Base-by-base conservation (phyloP, 2,797 vertebrate genomes). In the Ctenochaetus hawaiiensis region DNA sequence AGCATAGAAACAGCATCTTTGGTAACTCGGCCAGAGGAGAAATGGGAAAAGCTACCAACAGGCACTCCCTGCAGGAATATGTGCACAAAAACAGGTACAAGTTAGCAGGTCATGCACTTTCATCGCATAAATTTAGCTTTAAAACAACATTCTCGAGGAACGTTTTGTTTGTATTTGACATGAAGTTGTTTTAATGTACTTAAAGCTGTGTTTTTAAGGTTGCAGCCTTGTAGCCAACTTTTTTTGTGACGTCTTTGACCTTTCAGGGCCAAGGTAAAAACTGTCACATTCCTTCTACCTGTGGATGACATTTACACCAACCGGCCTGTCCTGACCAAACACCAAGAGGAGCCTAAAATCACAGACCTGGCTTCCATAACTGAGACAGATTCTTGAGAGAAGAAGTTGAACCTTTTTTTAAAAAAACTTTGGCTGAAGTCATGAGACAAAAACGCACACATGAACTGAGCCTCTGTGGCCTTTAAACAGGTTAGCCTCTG, bases 241-340 rank as follows among this genome's bases (percentile, higher is more conserved):
- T 2, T n/a, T 57, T 1, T 69, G 26, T 20, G 17, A 5, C 17
- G 8, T 11, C 7, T 20, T 68, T 79, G 1, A 61, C 51, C 12
- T 86, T 92, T 48, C 77, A 99, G 98, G 90, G 87, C 93, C 78
- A 99, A 97, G 90, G 94, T 96, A 80, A 99, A 99, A 92, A 96
- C 96, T 0, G 97, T 99, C 65, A 97, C 96, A 16, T 99, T 99
- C 88, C 95, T 98, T 71, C 93, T 99, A 71, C 97, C 97, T 0
- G 88, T 93, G 91, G 95, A 96, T 45, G 91, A 91, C 73, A 96
- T 96, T 75, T 96, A 95, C 87, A 96, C 94, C 76, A 95, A 87
- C 87, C 88, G 89, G 20, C 94, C 95, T 3, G 93, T 88, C 69
- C 67, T 94, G 82, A 84, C 90, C 65, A 93, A 94, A 72, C 89